phyloP scores from a whole-genome alignment of 2,888 invertebrate genomes.

The Busseola fusca region DNA sequence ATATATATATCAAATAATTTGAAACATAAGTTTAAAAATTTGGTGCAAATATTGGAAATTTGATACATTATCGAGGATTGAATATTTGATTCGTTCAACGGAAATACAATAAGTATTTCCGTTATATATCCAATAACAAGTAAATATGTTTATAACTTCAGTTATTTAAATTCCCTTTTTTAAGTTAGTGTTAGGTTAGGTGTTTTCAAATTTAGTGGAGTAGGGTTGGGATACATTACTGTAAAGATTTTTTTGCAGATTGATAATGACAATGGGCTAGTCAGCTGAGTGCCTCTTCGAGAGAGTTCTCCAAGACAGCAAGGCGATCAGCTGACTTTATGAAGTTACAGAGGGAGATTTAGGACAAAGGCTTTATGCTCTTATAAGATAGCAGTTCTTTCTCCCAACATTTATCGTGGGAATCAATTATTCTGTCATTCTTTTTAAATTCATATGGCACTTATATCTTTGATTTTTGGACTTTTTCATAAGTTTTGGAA shows the following conservation, averaged over 20 bases:
- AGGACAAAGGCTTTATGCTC: conserved; percentile 15
- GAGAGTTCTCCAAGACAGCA: conserved; percentile 5
- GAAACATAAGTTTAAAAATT: background rate
- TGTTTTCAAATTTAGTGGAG: background rate
- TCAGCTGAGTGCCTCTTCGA: background rate
- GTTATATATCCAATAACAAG: background rate
- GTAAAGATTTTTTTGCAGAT: too few species aligned
- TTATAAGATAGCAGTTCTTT: background rate
- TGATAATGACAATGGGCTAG: background rate
- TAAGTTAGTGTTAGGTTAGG: too few species aligned
- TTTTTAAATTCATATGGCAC: background rate
- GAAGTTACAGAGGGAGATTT: background rate
- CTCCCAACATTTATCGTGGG: background rate
- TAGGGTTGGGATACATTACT: background rate
- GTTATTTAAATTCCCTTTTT: background rate
- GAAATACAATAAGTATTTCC: too few species aligned
- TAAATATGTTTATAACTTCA: background rate
- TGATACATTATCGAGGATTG: too few species aligned
- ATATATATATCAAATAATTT: too few species aligned
- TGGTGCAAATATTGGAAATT: background rate
- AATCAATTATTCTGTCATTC: background rate
- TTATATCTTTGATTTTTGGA: background rate
- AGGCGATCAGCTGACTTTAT: conserved; percentile 8
- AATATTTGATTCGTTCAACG: background rate
- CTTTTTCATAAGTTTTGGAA: background rate